phyloP scores from a whole-genome alignment of 2,888 invertebrate genomes.

The Campaea margaritaria region DNA sequence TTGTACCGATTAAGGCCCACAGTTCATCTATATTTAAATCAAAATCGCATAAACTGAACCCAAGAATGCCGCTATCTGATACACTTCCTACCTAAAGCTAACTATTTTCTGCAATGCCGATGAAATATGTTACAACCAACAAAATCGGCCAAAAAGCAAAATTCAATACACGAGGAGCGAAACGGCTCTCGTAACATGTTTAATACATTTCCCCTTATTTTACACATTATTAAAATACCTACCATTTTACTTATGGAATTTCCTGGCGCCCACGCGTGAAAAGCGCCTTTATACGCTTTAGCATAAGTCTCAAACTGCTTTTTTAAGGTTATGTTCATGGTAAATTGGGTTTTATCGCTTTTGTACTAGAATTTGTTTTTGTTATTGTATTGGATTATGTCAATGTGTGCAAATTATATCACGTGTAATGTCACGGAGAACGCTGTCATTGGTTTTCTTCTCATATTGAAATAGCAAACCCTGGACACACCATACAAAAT shows the following conservation, averaged over 20 bases:
- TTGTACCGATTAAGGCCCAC: no score
- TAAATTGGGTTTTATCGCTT: constrained; percentile 1
- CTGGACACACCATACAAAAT: no score
- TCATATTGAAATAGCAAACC: no score
- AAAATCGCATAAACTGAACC: background rate
- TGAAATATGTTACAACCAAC: constrained; percentile 15
- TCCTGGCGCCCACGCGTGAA: constrained; percentile 7
- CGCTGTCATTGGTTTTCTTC: no score
- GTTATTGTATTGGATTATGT: background rate
- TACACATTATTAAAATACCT: constrained; percentile 56
- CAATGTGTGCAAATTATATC: no score
- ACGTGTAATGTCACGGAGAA: no score
- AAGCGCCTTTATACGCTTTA: background rate
- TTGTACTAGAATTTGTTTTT: background rate
- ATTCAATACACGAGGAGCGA: constrained; percentile 41
- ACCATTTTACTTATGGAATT: constrained; percentile 41
- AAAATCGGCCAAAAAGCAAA: constrained; percentile 11
- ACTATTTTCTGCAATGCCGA: constrained; percentile 7
- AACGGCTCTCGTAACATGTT: constrained; percentile 33
- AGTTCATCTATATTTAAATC: no score
- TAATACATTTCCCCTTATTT: constrained; percentile 48
- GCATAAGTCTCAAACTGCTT: background rate
- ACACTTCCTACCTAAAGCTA: background rate
- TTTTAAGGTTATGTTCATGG: background rate
- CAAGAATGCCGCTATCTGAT: background rate